Conservation (phyloP, 1,140 invertebrate species). For the Cylas formicarius region DNA sequence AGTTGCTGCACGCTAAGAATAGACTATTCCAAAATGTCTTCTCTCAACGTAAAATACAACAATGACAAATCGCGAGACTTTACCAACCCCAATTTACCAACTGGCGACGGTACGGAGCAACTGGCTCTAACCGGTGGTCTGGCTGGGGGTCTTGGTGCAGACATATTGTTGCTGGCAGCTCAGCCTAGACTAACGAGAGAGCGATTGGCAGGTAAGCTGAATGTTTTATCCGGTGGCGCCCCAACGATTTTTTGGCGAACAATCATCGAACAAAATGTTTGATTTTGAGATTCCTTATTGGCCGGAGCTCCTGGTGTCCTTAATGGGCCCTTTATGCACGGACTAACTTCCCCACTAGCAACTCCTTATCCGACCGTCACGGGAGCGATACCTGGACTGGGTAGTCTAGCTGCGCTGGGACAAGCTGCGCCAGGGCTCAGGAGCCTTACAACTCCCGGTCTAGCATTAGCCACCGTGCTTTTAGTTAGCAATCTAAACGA, state of each 20-base stretch:
- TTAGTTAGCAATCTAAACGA: slow-evolving; percentile 87
- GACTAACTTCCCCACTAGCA: slow-evolving; percentile 59
- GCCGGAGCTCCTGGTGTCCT: slow-evolving; percentile 69
- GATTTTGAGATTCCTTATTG: slow-evolving; percentile 35
- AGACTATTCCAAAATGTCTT: slow-evolving; percentile 97
- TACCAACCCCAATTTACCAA: slow-evolving; percentile 93
- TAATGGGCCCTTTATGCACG: slow-evolving; percentile 76
- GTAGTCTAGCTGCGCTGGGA: slow-evolving; percentile 64
- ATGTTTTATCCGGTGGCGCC: no score
- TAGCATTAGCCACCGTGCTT: slow-evolving; percentile 69
- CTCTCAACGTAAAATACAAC: slow-evolving; percentile 98
- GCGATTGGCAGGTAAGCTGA: slow-evolving; percentile 38
- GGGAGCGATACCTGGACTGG: slow-evolving; percentile 63
- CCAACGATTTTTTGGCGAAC: neutral
- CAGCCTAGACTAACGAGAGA: slow-evolving; percentile 41
- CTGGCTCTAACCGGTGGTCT: slow-evolving; percentile 50
- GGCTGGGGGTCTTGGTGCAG: slow-evolving; percentile 48
- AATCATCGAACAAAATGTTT: neutral
- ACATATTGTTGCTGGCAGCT: slow-evolving; percentile 46
- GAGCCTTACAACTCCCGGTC: slow-evolving; percentile 53
- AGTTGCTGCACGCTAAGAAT: slow-evolving; percentile 98
- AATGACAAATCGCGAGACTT: slow-evolving; percentile 99
- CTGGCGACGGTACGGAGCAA: slow-evolving; percentile 66
- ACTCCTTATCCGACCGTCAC: slow-evolving; percentile 62
- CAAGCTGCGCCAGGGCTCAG: slow-evolving; percentile 59